phyloP scores from a whole-genome alignment of 2,113 vertebrate genomes.

The Cyprinodon variegatus region DNA sequence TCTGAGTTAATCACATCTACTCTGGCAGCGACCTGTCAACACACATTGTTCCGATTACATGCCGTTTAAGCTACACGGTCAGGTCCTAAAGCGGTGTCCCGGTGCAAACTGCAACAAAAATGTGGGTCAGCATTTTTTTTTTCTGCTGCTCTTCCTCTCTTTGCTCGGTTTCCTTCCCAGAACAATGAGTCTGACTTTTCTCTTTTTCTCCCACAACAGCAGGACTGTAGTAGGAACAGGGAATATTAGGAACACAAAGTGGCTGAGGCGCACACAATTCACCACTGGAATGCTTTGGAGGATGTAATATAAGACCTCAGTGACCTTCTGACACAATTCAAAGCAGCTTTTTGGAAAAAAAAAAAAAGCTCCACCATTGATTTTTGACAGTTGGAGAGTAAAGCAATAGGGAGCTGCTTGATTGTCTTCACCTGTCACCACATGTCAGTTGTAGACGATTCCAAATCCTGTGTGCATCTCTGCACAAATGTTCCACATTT shows the following conservation, averaged over 20 bases:
- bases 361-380: slow-evolving; percentile 37
- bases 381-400: not conserved
- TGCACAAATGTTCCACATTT: not conserved
- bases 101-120: slow-evolving; percentile 59
- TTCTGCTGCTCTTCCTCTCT: slow-evolving; percentile 45
- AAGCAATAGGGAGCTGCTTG: not conserved
- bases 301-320: slow-evolving; percentile 39
- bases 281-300: not conserved
- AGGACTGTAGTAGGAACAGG: slow-evolving; percentile 32
- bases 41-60: slow-evolving; percentile 71
- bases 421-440: slow-evolving; percentile 24
- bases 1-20: slow-evolving; percentile 66
- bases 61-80: slow-evolving; percentile 57
- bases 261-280: not conserved
- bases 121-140: slow-evolving; percentile 61
- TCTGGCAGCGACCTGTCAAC: slow-evolving; percentile 57
- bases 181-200: slow-evolving; percentile 68
- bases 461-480: too few species aligned
- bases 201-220: slow-evolving; percentile 20
- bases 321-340: slow-evolving; percentile 31
- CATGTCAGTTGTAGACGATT: not conserved
- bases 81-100: slow-evolving; percentile 57
- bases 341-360: not conserved
- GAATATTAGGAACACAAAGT: slow-evolving; percentile 43
- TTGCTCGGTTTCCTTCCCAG: slow-evolving; percentile 60